These are phyloP conservation scores for Gambusia yucatana DNA, from an alignment of 2,797 vertebrate genomes.

Conservation along the genomic window DNA sequence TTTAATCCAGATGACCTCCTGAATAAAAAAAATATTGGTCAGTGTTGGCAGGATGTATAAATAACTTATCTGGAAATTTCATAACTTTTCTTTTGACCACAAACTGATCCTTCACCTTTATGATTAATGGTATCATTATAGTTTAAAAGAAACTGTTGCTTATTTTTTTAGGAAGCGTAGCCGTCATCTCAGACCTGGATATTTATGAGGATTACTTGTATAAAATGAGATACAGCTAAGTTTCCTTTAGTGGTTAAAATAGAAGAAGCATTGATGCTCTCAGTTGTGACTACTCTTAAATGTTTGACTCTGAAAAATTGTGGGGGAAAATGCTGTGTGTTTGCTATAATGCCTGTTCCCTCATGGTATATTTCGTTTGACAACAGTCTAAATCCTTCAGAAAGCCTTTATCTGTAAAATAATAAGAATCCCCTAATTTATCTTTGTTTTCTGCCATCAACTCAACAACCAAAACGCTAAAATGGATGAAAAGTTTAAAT, in stretches of 20 bases:
- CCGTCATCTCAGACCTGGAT: not conserved
- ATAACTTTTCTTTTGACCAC: constrained; percentile 1
- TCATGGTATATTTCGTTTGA: constrained; percentile 3
- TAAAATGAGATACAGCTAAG: not conserved
- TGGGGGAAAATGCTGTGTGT: not conserved
- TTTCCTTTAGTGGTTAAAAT: not conserved
- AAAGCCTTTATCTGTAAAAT: constrained; percentile 45
- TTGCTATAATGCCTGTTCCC: not conserved
- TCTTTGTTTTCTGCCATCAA: constrained; percentile 39
- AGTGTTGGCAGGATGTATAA: not conserved
- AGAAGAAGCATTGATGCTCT: not conserved
- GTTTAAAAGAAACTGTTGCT: not conserved
- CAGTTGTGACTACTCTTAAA: not conserved
- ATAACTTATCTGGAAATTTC: not conserved
- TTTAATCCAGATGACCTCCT: constrained; percentile 17
- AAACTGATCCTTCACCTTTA: not conserved
- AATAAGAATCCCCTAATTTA: constrained; percentile 29
- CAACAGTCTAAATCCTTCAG: constrained; percentile 21
- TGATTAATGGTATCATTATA: not conserved
- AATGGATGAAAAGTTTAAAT: constrained; percentile 49
- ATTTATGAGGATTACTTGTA: not conserved
- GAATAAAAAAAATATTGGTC: constrained; percentile 20
- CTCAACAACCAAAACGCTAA: constrained; percentile 49
- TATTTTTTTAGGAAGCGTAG: not conserved
- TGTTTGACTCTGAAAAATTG: not conserved